phyloP scores from a whole-genome alignment of 53 echinoderm and acorn worm species.

The Antedon mediterranea region DNA sequence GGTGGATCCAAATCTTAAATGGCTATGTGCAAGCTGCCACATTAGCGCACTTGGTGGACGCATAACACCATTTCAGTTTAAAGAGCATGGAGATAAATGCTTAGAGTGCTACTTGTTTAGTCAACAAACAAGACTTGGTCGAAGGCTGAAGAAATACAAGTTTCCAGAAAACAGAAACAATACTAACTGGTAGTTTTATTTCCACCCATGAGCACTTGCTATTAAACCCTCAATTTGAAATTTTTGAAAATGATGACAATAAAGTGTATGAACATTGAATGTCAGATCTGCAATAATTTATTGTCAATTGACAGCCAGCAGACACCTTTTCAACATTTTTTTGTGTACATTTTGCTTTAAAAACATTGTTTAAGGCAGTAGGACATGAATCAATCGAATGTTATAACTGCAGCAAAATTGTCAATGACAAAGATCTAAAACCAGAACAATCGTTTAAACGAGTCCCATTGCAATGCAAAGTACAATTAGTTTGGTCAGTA shows the following conservation, averaged over 20 bases:
- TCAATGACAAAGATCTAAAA: background rate
- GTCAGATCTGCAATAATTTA: too few relatives aligned
- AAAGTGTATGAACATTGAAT: too few relatives aligned
- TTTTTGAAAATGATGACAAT: too few relatives aligned
- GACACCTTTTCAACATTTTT: background rate
- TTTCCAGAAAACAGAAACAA: too few relatives aligned
- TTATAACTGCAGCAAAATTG: background rate
- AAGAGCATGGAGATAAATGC: background rate
- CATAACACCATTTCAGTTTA: background rate
- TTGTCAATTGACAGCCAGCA: too few relatives aligned
- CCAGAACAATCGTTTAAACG: background rate
- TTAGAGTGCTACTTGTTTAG: background rate
- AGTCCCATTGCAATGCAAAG: background rate
- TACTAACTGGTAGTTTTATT: too few relatives aligned
- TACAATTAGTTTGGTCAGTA: background rate
- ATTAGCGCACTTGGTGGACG: background rate
- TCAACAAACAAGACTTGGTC: background rate
- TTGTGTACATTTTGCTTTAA: background rate
- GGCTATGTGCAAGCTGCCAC: background rate
- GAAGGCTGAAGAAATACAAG: background rate
- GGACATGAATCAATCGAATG: background rate
- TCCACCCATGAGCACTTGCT: too few relatives aligned
- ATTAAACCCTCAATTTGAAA: too few relatives aligned
- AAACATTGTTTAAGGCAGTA: background rate
- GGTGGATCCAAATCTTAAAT: background rate